These are phyloP conservation scores for Idris sp. DNA, from an alignment of 1,140 invertebrate species.

Conservation along the genomic window DNA sequence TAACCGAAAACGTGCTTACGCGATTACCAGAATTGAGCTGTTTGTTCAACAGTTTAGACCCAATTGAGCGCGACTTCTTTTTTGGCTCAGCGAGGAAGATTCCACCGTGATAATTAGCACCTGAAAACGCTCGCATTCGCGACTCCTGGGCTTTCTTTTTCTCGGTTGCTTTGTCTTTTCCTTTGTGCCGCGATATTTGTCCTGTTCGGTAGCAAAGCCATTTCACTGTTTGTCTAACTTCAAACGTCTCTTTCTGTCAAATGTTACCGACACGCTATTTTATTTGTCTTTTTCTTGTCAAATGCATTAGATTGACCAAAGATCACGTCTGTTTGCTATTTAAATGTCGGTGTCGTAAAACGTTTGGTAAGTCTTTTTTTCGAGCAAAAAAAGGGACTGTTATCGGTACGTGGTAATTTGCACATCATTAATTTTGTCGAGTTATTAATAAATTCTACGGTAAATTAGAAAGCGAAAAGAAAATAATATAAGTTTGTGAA, in stretches of 20 bases:
- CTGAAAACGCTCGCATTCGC: constrained; percentile 24
- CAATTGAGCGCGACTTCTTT: constrained; percentile 33
- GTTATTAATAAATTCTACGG: constrained; percentile 43
- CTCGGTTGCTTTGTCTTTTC: constrained; percentile 5
- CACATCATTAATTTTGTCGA: constrained; percentile 41
- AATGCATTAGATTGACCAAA: constrained; percentile 23
- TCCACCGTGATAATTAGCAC: constrained; percentile 67
- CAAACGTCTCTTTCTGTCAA: constrained; percentile 30
- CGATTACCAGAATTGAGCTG: constrained; percentile 18
- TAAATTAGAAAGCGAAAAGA: constrained; percentile 32
- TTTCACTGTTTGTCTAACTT: constrained; percentile 56
- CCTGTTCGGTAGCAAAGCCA: constrained; percentile 63
- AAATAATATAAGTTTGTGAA: constrained; percentile 23
- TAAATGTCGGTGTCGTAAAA: constrained; percentile 26
- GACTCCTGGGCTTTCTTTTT: constrained; percentile 60
- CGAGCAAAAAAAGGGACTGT: background rate
- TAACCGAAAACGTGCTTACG: constrained; percentile 22
- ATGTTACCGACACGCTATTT: background rate
- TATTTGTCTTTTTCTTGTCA: constrained; percentile 24
- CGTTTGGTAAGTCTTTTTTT: too few relatives aligned
- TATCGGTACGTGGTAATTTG: constrained; percentile 22
- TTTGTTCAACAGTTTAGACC: constrained; percentile 67
- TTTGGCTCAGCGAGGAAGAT: constrained; percentile 60
- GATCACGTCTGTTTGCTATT: constrained; percentile 22
- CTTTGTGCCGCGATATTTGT: constrained; percentile 50